These are phyloP conservation scores for Drosophila nikananu DNA, from an alignment of 1,140 invertebrate genomes.

Conservation along the genomic window DNA sequence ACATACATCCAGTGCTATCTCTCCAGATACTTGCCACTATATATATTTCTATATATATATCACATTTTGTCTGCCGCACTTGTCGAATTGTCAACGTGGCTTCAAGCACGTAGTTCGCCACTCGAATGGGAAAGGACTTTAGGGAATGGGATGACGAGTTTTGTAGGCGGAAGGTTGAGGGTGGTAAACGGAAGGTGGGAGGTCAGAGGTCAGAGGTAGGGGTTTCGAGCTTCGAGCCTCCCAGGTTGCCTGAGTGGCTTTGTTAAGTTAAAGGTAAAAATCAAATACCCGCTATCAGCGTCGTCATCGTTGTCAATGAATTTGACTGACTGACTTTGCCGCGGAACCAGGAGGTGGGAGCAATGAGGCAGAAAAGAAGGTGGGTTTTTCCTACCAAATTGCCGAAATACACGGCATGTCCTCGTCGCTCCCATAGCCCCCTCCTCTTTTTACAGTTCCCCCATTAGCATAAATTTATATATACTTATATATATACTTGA, in stretches of 20 bases:
- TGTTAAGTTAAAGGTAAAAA: slow-evolving; percentile 41
- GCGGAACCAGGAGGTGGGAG: neutral
- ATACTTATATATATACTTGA: neutral
- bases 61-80: slow-evolving; percentile 59
- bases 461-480: slow-evolving; percentile 15
- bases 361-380: neutral
- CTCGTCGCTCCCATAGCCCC: slow-evolving; percentile 1
- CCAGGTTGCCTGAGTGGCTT: slow-evolving; percentile 11
- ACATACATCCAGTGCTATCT: slow-evolving; percentile 4
- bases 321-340: slow-evolving; percentile 68
- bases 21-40: slow-evolving; percentile 9
- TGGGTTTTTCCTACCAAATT: slow-evolving; percentile 54
- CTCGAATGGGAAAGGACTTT: slow-evolving; percentile 1
- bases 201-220: too few relatives aligned
- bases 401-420: slow-evolving; percentile 75
- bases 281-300: slow-evolving; percentile 73
- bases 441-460: neutral
- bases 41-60: slow-evolving; percentile 3
- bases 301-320: slow-evolving; percentile 80
- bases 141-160: neutral
- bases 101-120: slow-evolving; percentile 35
- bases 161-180: neutral
- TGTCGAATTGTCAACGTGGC: slow-evolving; percentile 79
- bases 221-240: too few relatives aligned
- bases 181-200: neutral